Percentiles rank a stretch among this genome's conserved stretches.
Evolutionary conservation across 2,797 vertebrate species (phyloP).

Genomic region (Scyliorhinus canicula): DNA sequence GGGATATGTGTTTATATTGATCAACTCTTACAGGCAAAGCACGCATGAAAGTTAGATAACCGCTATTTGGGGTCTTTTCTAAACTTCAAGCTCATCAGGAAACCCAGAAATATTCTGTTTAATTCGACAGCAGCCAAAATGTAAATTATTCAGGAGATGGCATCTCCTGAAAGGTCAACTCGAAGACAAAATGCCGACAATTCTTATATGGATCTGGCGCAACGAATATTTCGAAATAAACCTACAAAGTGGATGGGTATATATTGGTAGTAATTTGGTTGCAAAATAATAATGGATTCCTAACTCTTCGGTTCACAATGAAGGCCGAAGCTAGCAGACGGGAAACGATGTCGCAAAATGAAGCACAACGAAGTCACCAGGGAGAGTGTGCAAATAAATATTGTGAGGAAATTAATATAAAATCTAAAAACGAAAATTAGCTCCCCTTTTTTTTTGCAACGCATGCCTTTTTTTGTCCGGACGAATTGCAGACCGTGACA

Average conservation of each 20-base stretch:
- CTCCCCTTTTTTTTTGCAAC: constrained; percentile 62
- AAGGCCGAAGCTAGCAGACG: neutral
- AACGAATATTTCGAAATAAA: neutral
- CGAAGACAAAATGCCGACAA: too few species aligned
- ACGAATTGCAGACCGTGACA: constrained; percentile 65
- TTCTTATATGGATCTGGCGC: neutral
- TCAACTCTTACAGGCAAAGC: neutral
- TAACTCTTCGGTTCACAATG: neutral
- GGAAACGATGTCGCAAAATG: neutral
- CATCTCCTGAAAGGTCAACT: neutral
- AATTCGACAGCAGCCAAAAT: neutral
- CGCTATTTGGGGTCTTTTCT: neutral
- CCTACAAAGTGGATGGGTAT: neutral
- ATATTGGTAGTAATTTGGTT: neutral
- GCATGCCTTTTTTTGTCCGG: constrained; percentile 74
- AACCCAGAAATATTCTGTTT: too few species aligned
- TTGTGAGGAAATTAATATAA: constrained; percentile 81
- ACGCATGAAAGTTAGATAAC: neutral
- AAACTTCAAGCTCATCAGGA: neutral
- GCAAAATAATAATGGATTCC: neutral
- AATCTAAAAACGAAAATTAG: constrained; percentile 72
- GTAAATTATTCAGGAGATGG: too few species aligned
- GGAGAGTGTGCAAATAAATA: constrained; percentile 91
- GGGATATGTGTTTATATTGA: neutral
- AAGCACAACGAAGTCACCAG: constrained; percentile 60